A percentile compares a stretch with the other conserved stretches of the same genome.
These are phyloP conservation scores for Phengaris arion DNA, from an alignment of 2,888 invertebrate species.

Conservation along the genomic window DNA sequence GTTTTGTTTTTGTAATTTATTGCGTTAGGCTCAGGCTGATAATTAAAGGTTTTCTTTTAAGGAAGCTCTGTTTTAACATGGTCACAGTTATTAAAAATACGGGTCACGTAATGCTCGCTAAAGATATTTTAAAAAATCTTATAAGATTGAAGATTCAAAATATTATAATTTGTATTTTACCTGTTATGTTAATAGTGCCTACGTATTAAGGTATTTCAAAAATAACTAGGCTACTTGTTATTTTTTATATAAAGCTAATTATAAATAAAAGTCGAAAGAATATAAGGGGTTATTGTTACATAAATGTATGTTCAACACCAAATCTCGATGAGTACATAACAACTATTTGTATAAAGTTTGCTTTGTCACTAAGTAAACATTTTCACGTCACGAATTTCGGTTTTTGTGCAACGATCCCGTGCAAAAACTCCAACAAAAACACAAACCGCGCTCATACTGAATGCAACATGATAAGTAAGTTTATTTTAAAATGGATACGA, in stretches of 20 bases:
- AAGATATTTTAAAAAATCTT: too few relatives aligned
- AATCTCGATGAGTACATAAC: neutral
- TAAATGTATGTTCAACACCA: too few relatives aligned
- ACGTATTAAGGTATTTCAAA: too few relatives aligned
- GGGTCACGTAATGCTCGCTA: neutral
- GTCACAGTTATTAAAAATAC: conserved; percentile 23
- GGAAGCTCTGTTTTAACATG: conserved; percentile 24
- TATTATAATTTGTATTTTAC: too few relatives aligned
- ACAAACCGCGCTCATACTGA: conserved; percentile 53
- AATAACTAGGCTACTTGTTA: too few relatives aligned
- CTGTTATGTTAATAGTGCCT: too few relatives aligned
- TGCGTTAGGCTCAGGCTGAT: neutral
- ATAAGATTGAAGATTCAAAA: too few relatives aligned
- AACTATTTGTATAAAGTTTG: conserved; percentile 47
- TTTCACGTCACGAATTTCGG: conserved; percentile 52
- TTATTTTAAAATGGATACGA: conserved; percentile 68
- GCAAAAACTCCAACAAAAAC: conserved; percentile 70
- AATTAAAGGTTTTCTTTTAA: conserved; percentile 13
- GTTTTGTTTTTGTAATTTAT: conserved; percentile 24
- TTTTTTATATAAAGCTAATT: too few relatives aligned
- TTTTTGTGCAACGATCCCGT: conserved; percentile 61
- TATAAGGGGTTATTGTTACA: too few relatives aligned
- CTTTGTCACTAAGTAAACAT: conserved; percentile 70
- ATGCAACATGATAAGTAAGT: conserved; percentile 73
- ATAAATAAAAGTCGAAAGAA: too few relatives aligned